phyloP scores from a whole-genome alignment of 2,888 invertebrate species.

The Agrilus biguttatus region DNA sequence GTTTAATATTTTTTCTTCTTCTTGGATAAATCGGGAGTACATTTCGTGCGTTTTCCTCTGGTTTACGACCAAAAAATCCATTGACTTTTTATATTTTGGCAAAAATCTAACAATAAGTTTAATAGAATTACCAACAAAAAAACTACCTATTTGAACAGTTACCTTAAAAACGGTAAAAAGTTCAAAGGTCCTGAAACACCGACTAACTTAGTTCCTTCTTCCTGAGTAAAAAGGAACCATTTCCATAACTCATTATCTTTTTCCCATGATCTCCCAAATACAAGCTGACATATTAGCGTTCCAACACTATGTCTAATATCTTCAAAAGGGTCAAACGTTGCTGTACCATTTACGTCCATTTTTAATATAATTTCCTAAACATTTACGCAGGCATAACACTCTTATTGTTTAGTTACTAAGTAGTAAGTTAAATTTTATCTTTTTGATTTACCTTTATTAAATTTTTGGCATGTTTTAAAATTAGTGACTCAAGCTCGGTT shows the following conservation, averaged over 20 bases:
- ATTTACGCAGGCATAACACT: not conserved
- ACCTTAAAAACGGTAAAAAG: conserved; percentile 71
- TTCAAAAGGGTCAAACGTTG: conserved; percentile 35
- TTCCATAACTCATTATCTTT: conserved; percentile 59
- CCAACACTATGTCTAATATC: conserved; percentile 58
- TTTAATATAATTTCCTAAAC: conserved; percentile 12
- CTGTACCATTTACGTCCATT: not conserved
- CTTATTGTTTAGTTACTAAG: no score
- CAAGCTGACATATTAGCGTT: conserved; percentile 59
- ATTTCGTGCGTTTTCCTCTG: conserved; percentile 57
- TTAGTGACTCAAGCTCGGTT: conserved; percentile 48
- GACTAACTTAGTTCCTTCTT: conserved; percentile 70
- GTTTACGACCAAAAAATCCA: conserved; percentile 51
- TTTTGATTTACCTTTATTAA: conserved; percentile 37
- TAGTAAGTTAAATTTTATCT: no score
- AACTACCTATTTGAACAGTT: no score
- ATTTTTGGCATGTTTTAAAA: conserved; percentile 45
- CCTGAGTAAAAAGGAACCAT: conserved; percentile 63
- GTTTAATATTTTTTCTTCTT: conserved; percentile 19
- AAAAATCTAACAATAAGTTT: conserved; percentile 21
- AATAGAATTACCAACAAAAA: no score
- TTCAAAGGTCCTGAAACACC: conserved; percentile 73
- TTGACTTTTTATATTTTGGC: conserved; percentile 46
- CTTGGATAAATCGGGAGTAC: conserved; percentile 52
- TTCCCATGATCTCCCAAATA: conserved; percentile 60